Conservation (phyloP, 2,113 vertebrate genomes). For the Brevimyrus niger region DNA sequence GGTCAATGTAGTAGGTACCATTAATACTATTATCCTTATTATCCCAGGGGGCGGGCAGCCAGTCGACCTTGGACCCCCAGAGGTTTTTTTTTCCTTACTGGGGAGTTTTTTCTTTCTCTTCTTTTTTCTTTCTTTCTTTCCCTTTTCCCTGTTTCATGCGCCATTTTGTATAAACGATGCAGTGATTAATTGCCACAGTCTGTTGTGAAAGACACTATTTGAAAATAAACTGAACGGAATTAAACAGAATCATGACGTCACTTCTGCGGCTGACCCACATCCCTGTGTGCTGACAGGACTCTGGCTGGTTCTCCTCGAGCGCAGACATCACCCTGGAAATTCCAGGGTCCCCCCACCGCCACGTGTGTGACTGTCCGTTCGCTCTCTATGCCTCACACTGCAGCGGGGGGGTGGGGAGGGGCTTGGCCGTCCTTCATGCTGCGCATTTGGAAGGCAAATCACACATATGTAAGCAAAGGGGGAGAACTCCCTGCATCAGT, state of each 20-base stretch:
- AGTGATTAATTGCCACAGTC: no score
- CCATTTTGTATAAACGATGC: no score
- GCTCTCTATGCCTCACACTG: neutral
- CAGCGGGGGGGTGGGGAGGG: no score
- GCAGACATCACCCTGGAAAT: neutral
- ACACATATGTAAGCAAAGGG: neutral
- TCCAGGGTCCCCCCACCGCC: neutral
- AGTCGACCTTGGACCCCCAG: no score
- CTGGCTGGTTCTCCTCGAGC: neutral
- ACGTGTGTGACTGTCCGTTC: neutral
- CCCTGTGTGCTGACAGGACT: neutral
- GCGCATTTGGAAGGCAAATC: neutral
- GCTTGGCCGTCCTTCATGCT: neutral
- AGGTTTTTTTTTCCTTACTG: no score
- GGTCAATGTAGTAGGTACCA: neutral
- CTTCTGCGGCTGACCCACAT: neutral
- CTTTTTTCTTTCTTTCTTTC: no score
- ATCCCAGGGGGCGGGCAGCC: no score
- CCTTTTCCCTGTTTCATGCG: no score
- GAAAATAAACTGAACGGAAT: neutral
- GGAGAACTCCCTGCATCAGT: neutral
- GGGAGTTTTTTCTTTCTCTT: no score
- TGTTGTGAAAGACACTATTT: no score
- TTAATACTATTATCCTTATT: neutral
- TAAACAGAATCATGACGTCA: neutral